Base-by-base conservation (phyloP, 2,888 invertebrate genomes). In the Leptothorax acervorum region DNA sequence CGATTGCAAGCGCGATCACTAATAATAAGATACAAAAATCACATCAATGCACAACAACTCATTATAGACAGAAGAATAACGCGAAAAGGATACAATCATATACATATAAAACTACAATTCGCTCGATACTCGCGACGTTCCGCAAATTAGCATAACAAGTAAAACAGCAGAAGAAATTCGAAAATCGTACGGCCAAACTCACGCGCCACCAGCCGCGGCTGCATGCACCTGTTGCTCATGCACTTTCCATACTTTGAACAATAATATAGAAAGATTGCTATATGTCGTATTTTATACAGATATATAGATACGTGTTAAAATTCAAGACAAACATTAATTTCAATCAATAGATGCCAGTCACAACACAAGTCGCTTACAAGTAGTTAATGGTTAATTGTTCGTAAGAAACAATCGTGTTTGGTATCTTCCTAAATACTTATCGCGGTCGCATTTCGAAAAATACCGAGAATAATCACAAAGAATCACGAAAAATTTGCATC, bases 151-250 rank as follows among this genome's bases (percentile, higher is more conserved):
- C n/a, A 15, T 11, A 51, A 31, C 31, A 70, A 15, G n/a, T 51
- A 70, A 51, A 31, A 51, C 12, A 51, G 51, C 51, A 51, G 51
- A 51, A 51, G 31, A 1, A n/a, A 70, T n/a, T 31, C 51, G 51
- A 70, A 70, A 70, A 70, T 51, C 9, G 45, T 3, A 48, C 28
- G 18, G 31, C 31, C 28, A 66, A 66, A 66, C 45, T 66, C 28
- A 66, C 23, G 8, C 45, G 15, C 28, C 23, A 45, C 65, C 65
- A 31, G 48, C 12, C 15, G 28, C 66, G 45, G 31, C 18, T 66
- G 45, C 66, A 66, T 66, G 45, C 66, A 66, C 48, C 66, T 66
- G 66, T 66, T 66, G 66, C 66, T 48, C 66, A 3, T 66, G 66
- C 48, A 66, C 66, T 66, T 66, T 66, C 31, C 66, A 18, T 31